Evolutionary conservation across 2,113 vertebrate species (phyloP).

Genomic region (Entomyzon cyanotis): DNA sequence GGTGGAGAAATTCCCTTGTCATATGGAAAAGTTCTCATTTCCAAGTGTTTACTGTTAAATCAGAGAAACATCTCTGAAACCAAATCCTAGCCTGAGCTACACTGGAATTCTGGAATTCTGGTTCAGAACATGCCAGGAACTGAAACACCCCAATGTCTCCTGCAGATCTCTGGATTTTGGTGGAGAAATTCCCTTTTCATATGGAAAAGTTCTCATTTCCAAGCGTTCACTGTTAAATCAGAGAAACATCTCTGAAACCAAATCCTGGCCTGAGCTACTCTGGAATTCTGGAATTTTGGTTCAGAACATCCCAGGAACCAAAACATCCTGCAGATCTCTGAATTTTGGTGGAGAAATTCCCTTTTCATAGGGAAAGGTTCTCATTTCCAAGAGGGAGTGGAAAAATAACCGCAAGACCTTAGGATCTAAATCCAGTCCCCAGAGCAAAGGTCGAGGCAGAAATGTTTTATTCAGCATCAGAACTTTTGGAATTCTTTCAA

Average conservation of each 20-base stretch:
- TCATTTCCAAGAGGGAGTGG: not conserved
- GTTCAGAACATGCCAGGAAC: not conserved
- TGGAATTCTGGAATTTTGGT: not conserved
- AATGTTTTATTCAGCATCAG: conserved; percentile 48
- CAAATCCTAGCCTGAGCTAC: not conserved
- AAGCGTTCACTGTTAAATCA: not conserved
- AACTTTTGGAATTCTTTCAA: conserved; percentile 55
- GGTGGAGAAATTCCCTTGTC: too few species aligned
- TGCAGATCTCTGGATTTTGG: not conserved
- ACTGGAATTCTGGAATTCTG: not conserved
- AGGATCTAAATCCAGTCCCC: conserved; percentile 43
- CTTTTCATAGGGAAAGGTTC: not conserved
- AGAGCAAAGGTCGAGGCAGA: conserved; percentile 41
- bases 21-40: too few species aligned
- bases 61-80: not conserved
- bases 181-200: not conserved
- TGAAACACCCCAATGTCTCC: not conserved
- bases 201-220: not conserved
- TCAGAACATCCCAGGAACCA: not conserved
- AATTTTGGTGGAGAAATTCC: not conserved
- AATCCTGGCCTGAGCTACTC: not conserved
- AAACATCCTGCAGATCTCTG: not conserved
- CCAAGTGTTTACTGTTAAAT: not conserved
- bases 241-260: not conserved
- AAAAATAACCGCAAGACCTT: conserved; percentile 20